These are phyloP conservation scores for Ophioninae sp. DNA, from an alignment of 2,888 invertebrate genomes.

Conservation along the genomic window DNA sequence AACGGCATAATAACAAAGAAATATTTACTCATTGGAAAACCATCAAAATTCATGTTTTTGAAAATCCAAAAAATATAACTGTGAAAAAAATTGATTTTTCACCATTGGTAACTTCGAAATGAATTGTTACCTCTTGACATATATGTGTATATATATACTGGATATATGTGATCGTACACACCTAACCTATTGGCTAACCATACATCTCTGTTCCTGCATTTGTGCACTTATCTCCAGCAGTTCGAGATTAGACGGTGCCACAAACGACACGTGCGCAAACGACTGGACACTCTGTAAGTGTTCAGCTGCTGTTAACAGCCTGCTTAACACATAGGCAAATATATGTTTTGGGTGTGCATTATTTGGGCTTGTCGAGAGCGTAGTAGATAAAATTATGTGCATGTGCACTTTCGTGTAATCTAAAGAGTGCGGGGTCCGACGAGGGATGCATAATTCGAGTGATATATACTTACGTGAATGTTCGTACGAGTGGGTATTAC, in stretches of 20 bases:
- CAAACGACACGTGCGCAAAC: constrained; percentile 28
- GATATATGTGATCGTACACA: neutral
- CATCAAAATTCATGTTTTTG: too few relatives aligned
- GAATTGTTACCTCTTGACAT: neutral
- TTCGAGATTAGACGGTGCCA: constrained; percentile 49
- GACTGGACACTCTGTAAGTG: constrained; percentile 35
- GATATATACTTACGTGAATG: constrained; percentile 41
- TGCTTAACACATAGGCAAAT: neutral
- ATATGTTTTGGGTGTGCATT: neutral
- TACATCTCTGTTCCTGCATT: neutral
- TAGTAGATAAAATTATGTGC: neutral
- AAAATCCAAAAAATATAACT: too few relatives aligned
- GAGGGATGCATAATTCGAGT: constrained; percentile 30
- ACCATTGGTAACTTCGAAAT: too few relatives aligned
- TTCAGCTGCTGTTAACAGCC: constrained; percentile 15
- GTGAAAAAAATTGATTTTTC: too few relatives aligned
- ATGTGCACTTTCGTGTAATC: constrained; percentile 27
- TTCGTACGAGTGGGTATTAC: neutral
- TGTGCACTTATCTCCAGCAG: constrained; percentile 19
- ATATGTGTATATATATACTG: neutral
- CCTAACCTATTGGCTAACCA: neutral
- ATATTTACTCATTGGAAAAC: too few relatives aligned
- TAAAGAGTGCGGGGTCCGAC: constrained; percentile 16
- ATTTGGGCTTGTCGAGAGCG: neutral
- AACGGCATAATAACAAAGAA: too few relatives aligned